A percentile compares a stretch with the other conserved stretches of the same genome.
phyloP scores from a whole-genome alignment of 2,113 vertebrate genomes.

The Pithys albifrons region DNA sequence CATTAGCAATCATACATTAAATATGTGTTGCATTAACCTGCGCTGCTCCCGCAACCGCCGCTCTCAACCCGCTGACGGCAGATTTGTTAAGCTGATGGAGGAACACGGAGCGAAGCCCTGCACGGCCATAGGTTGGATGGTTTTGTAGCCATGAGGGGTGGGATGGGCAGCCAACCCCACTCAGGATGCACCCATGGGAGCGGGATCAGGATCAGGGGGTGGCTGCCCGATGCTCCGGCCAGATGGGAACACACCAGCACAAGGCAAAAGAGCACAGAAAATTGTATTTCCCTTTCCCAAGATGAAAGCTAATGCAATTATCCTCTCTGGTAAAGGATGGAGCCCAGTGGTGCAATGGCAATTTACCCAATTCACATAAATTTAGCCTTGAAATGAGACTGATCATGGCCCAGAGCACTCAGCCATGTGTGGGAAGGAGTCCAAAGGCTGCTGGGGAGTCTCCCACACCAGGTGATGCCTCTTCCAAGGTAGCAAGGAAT shows the following conservation, averaged over 20 bases:
- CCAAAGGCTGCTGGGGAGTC: neutral
- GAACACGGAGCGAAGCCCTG: fast-evolving
- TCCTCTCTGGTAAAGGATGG: neutral
- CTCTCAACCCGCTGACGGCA: neutral
- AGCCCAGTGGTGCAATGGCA: neutral
- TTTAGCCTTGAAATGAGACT: neutral
- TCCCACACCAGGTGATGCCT: neutral
- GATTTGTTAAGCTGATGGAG: conserved; percentile 34
- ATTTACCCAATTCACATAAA: neutral
- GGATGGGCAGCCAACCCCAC: neutral
- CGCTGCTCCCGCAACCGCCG: neutral
- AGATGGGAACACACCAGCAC: neutral
- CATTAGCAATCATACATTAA: conserved; percentile 72
- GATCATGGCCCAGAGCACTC: neutral
- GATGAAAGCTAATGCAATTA: neutral
- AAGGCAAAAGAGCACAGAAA: neutral
- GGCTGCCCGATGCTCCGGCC: neutral
- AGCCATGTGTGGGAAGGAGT: neutral
- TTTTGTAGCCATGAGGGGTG: neutral
- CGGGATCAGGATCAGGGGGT: fast-evolving
- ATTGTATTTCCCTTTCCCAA: neutral
- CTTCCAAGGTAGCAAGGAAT: neutral
- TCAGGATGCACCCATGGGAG: fast-evolving
- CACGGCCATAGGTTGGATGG: neutral
- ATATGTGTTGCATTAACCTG: conserved; percentile 64